Percentiles rank a stretch among this genome's conserved stretches.
phyloP scores from a whole-genome alignment of 2,113 vertebrate species.

The Puntigrus tetrazona region DNA sequence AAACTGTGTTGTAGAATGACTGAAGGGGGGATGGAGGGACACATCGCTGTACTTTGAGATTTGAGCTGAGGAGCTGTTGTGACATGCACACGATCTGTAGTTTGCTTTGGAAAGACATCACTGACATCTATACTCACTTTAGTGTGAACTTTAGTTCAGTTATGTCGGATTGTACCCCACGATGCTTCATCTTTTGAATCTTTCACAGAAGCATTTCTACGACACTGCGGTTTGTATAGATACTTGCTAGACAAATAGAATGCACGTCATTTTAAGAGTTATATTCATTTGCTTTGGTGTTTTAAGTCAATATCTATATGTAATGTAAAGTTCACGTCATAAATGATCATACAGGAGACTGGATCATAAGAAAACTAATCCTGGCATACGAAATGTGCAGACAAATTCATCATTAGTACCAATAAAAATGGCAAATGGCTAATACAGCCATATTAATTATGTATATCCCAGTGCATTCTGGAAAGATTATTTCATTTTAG shows the following conservation, averaged over 20 bases:
- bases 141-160: not conserved
- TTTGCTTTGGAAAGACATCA: not conserved
- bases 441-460: not conserved
- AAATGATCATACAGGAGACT: not conserved
- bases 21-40: not conserved
- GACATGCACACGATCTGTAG: not conserved
- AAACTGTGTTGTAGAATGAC: not conserved
- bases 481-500: not conserved
- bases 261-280: not conserved
- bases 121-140: not conserved
- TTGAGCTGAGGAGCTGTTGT: not conserved
- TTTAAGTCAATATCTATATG: not conserved
- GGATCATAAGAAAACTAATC: not conserved
- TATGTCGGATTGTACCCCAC: not conserved
- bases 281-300: not conserved
- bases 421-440: not conserved
- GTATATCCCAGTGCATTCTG: conserved; percentile 6
- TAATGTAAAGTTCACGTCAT: not conserved
- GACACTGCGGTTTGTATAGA: not conserved
- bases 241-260: not conserved
- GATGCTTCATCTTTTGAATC: not conserved
- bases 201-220: not conserved
- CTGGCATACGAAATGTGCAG: not conserved
- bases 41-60: not conserved
- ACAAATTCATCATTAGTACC: not conserved